Percentiles rank a stretch among this genome's conserved stretches.
Conservation (phyloP, 2,797 vertebrate species). For the Schizopygopsis pylzovi region DNA sequence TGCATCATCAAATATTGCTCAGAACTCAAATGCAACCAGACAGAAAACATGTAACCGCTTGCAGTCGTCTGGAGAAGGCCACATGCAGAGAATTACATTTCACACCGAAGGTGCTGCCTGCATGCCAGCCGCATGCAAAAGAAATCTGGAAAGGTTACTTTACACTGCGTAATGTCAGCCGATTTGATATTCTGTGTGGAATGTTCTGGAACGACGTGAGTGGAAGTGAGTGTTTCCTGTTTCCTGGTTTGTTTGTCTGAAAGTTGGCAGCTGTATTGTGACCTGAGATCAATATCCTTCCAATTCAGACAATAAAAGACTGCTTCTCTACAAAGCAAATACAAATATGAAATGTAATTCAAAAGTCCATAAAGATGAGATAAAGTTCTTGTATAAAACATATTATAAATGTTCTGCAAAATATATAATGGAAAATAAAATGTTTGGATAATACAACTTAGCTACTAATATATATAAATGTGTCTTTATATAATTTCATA, state of each 20-base stretch:
- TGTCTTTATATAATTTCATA: conserved; percentile 57
- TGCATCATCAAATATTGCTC: conserved; percentile 2
- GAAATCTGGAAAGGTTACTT: conserved; percentile 13
- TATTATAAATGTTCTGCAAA: conserved; percentile 58
- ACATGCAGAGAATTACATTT: conserved; percentile 30
- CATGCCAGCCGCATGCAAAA: background rate
- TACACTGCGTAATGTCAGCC: background rate
- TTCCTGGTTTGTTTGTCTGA: conserved; percentile 42
- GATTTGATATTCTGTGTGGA: conserved; percentile 12
- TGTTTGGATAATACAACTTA: conserved; percentile 61
- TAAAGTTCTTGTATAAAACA: conserved; percentile 53
- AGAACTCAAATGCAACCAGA: conserved; percentile 10
- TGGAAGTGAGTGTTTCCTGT: conserved; percentile 40
- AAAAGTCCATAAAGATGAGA: conserved; percentile 45
- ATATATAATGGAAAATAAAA: conserved; percentile 67
- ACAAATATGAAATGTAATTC: conserved; percentile 36
- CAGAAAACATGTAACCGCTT: background rate
- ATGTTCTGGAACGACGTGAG: conserved; percentile 32
- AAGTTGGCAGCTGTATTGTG: conserved; percentile 51
- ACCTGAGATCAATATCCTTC: conserved; percentile 53
- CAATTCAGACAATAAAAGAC: conserved; percentile 36
- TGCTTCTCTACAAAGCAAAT: conserved; percentile 42
- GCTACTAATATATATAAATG: conserved; percentile 58
- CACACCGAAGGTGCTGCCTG: background rate
- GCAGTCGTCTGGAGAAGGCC: conserved; percentile 29